A percentile compares a stretch with the other conserved stretches of the same genome.
Conservation (phyloP, 2,113 vertebrate genomes). For the Harpagus bidentatus region DNA sequence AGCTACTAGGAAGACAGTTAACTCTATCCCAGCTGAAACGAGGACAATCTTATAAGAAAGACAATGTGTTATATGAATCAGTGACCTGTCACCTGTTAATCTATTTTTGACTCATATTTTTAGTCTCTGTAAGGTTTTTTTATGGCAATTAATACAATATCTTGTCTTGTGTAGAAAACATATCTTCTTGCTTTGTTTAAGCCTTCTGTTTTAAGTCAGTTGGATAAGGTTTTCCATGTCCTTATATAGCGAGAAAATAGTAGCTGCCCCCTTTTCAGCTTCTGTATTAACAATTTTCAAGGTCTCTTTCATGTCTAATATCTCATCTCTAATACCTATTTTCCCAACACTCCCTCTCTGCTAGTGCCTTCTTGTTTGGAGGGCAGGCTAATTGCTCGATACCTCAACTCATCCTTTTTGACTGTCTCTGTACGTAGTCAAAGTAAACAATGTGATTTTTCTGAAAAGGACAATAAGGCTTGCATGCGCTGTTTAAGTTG, state of each 20-base stretch:
- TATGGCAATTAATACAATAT: background rate
- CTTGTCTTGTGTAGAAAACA: background rate
- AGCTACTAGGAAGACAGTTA: too few species aligned
- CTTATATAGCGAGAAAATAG: background rate
- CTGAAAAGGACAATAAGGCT: background rate
- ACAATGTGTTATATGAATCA: background rate
- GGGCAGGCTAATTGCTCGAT: background rate
- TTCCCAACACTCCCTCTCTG: background rate
- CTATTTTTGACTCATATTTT: background rate
- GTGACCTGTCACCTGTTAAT: background rate
- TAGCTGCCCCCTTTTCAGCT: background rate
- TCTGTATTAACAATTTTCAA: background rate
- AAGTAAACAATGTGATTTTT: background rate
- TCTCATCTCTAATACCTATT: background rate
- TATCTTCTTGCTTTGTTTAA: background rate
- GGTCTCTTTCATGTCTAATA: background rate
- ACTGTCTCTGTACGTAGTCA: background rate
- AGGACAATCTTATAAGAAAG: background rate
- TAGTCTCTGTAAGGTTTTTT: background rate
- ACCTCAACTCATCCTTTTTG: background rate
- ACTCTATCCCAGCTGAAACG: too few species aligned
- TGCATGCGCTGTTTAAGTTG: rapidly evolving
- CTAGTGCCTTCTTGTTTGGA: background rate
- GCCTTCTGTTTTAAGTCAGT: background rate
- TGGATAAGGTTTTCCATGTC: background rate